Evolutionary conservation across 2,113 vertebrate genomes (phyloP).

Genomic region (Lanius ludovicianus): DNA sequence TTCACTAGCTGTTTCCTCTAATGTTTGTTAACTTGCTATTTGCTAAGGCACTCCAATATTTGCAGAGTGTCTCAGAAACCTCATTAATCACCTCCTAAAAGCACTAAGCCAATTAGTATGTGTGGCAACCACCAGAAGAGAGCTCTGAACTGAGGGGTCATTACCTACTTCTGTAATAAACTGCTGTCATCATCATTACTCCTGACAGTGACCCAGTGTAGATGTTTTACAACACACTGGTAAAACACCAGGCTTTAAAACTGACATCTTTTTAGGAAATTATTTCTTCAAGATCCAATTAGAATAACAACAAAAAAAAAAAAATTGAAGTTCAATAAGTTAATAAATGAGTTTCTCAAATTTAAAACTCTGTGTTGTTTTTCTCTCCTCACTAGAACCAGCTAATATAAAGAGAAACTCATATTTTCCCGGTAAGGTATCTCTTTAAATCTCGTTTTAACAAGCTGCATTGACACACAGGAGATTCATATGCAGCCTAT

Average conservation of each 20-base stretch:
- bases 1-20: neutral
- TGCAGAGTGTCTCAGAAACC: neutral
- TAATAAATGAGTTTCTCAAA: neutral
- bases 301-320: neutral
- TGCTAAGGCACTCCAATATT: neutral
- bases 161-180: neutral
- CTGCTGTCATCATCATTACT: neutral
- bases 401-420: neutral
- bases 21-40: neutral
- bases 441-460: neutral
- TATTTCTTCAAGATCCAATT: neutral
- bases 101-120: neutral
- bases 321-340: neutral
- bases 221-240: neutral
- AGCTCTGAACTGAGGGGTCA: neutral
- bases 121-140: neutral
- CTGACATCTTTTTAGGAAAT: neutral
- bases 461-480: neutral
- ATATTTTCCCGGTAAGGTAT: neutral
- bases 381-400: neutral
- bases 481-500: neutral
- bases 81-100: constrained; percentile 20
- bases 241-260: neutral
- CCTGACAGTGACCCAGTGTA: neutral
- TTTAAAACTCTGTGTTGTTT: neutral